A percentile compares a stretch with the other conserved stretches of the same genome.
Conservation (phyloP, 2,113 vertebrate species). For the Cranoglanis bouderius region DNA sequence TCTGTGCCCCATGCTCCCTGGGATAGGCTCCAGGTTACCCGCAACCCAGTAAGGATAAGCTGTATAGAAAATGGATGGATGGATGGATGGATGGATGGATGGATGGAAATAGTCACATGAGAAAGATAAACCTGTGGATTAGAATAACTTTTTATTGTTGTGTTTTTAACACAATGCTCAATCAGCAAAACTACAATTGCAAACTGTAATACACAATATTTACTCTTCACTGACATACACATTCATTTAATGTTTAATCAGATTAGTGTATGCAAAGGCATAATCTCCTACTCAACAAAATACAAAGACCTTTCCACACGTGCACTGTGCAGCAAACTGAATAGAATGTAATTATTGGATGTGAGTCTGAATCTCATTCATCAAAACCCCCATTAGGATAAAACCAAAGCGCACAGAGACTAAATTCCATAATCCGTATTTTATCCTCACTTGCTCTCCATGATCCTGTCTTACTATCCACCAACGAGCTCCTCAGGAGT, state of each 20-base stretch:
- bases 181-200: slow-evolving; percentile 13
- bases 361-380: slow-evolving; percentile 17
- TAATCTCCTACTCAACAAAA: slow-evolving; percentile 23
- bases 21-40: too few species aligned
- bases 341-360: slow-evolving; percentile 43
- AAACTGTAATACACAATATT: slow-evolving; percentile 15
- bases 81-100: too few species aligned
- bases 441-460: slow-evolving; percentile 17
- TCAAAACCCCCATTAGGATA: slow-evolving; percentile 39
- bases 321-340: background rate
- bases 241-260: slow-evolving; percentile 2
- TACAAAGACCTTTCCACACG: background rate
- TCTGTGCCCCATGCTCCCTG: too few species aligned
- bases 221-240: slow-evolving; percentile 9
- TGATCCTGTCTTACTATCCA: slow-evolving; percentile 28
- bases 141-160: too few species aligned
- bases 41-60: too few species aligned
- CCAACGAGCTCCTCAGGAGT: slow-evolving; percentile 2
- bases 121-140: background rate
- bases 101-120: background rate
- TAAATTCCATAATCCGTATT: slow-evolving; percentile 31
- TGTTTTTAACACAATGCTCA: background rate
- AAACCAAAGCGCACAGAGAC: slow-evolving; percentile 14
- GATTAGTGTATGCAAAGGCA: slow-evolving; percentile 35
- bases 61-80: too few species aligned